phyloP scores from a whole-genome alignment of 2,113 vertebrate species.

The Jaculus jaculus region DNA sequence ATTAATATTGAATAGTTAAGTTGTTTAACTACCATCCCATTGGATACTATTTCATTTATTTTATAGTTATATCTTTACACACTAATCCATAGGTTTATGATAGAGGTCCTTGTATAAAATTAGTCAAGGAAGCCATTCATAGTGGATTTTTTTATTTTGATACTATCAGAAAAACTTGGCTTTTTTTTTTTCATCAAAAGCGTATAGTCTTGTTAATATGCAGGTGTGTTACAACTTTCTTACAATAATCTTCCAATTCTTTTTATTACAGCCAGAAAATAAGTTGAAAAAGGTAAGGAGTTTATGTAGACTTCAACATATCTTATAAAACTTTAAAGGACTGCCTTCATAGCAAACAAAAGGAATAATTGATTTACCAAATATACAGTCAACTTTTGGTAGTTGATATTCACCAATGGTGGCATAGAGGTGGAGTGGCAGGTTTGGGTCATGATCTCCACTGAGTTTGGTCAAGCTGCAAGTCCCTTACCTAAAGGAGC shows the following conservation, averaged over 20 bases:
- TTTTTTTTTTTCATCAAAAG: conserved; percentile 6
- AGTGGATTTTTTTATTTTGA: conserved; percentile 40
- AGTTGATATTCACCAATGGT: neutral
- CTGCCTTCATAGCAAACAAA: neutral
- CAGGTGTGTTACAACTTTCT: neutral
- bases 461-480: neutral
- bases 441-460: neutral
- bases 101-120: conserved; percentile 43
- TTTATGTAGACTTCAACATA: neutral
- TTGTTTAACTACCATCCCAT: conserved; percentile 3
- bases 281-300: conserved; percentile 37
- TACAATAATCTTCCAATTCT: neutral
- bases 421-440: neutral
- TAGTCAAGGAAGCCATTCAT: conserved; percentile 51
- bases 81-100: conserved; percentile 40
- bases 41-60: conserved; percentile 60
- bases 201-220: neutral
- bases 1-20: conserved; percentile 46
- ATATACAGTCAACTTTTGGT: neutral
- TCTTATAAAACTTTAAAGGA: neutral
- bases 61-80: conserved; percentile 32
- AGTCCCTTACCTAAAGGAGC: neutral
- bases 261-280: conserved; percentile 14
- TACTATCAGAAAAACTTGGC: conserved; percentile 31
- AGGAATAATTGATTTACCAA: neutral